Conservation (phyloP, 2,888 invertebrate species). For the Brassicogethes aeneus region DNA sequence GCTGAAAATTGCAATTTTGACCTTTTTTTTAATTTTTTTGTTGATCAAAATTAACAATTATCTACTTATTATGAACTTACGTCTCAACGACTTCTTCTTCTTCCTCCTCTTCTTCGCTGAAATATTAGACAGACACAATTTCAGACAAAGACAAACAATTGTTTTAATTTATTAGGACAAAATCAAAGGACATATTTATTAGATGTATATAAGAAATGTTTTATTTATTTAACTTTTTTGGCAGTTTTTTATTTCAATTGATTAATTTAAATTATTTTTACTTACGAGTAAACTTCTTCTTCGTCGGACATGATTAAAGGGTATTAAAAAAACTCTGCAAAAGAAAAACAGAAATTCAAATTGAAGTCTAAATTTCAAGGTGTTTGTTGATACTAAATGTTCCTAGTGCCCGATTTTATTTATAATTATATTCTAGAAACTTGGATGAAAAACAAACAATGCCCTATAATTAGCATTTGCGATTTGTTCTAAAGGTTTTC, state of each 20-base stretch:
- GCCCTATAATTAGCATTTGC: slow-evolving; percentile 4
- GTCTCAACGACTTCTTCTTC: slow-evolving; percentile 68
- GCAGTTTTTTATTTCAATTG: background rate
- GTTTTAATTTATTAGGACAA: slow-evolving; percentile 22
- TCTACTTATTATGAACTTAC: slow-evolving; percentile 54
- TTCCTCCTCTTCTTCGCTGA: slow-evolving; percentile 64
- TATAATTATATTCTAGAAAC: slow-evolving; percentile 11
- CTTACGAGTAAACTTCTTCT: slow-evolving; percentile 90
- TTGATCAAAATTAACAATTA: too few species aligned
- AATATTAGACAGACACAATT: slow-evolving; percentile 35
- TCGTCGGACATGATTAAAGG: slow-evolving; percentile 85
- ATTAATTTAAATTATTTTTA: slow-evolving; percentile 33
- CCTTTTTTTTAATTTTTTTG: too few species aligned
- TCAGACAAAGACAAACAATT: slow-evolving; percentile 16
- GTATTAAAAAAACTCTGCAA: slow-evolving; percentile 52
- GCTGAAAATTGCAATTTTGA: too few species aligned
- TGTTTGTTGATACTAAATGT: too few species aligned
- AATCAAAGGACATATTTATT: slow-evolving; percentile 18
- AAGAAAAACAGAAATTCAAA: slow-evolving; percentile 32
- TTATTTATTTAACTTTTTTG: background rate
- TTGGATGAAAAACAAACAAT: slow-evolving; percentile 19
- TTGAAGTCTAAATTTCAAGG: too few species aligned
- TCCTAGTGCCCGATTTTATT: too few species aligned
- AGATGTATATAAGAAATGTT: slow-evolving; percentile 7
- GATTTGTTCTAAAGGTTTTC: too few species aligned